phyloP scores from a whole-genome alignment of 2,113 vertebrate genomes.

The Felis catus region DNA sequence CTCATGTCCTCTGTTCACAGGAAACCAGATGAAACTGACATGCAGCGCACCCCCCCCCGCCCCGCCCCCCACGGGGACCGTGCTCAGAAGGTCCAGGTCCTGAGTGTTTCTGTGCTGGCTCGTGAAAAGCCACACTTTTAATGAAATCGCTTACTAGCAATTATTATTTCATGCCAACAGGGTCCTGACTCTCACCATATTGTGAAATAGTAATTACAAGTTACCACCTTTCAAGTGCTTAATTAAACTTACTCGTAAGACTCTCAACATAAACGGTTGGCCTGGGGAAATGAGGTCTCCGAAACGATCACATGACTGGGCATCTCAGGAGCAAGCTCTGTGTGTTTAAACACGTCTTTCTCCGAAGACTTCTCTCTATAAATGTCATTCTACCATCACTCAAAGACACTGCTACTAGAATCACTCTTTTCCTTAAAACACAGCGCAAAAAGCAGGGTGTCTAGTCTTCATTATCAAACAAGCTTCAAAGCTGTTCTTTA shows the following conservation, averaged over 20 bases:
- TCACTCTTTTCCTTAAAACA: not conserved
- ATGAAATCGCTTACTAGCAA: not conserved
- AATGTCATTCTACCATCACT: not conserved
- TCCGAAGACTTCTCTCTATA: not conserved
- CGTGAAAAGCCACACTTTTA: not conserved
- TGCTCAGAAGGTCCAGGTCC: accelerated
- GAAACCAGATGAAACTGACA: accelerated
- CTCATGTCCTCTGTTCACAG: accelerated
- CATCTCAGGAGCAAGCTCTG: not conserved
- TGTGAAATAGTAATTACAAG: not conserved
- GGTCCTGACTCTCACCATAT: not conserved
- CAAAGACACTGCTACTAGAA: not conserved
- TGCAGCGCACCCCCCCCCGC: too few species aligned
- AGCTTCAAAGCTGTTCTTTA: not conserved
- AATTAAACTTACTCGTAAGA: not conserved
- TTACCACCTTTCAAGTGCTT: not conserved
- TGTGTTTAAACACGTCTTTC: not conserved
- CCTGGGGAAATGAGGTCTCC: not conserved
- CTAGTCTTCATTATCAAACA: not conserved
- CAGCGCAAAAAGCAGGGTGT: not conserved
- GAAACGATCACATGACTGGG: not conserved
- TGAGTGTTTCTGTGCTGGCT: not conserved
- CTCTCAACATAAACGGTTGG: not conserved
- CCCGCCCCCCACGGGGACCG: accelerated
- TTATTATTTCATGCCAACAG: not conserved